Evolutionary conservation across 1,140 invertebrate species (phyloP).

Genomic region (Homalodisca vitripennis): DNA sequence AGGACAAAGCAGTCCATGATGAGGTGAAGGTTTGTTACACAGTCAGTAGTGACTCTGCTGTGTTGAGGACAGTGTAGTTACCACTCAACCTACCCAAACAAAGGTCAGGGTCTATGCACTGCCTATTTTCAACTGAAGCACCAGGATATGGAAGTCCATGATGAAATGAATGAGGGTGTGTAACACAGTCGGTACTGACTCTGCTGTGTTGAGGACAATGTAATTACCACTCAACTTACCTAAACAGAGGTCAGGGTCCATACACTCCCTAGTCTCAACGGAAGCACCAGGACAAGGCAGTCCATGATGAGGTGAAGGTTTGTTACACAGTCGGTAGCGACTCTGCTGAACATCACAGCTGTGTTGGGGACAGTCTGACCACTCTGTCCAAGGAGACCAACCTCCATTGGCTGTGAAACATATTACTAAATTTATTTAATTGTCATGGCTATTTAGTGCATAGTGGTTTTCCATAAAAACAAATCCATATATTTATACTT

Average conservation of each 20-base stretch:
- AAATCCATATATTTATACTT: too few species aligned
- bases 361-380: neutral
- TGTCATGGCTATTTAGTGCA: too few species aligned
- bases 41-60: neutral
- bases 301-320: neutral
- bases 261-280: conserved; percentile 2
- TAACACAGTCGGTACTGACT: neutral
- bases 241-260: neutral
- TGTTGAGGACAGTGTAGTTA: neutral
- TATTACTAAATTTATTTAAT: too few species aligned
- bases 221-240: too few species aligned
- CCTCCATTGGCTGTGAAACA: neutral
- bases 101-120: neutral
- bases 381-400: neutral
- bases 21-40: neutral
- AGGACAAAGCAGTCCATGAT: neutral
- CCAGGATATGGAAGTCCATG: neutral
- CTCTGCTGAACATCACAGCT: neutral
- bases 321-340: neutral
- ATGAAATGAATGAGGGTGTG: neutral
- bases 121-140: neutral
- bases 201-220: neutral
- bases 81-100: neutral
- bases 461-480: too few species aligned
- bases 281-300: neutral